Base-by-base conservation (phyloP, 2,888 invertebrate genomes). In the Hydrotaea diabolus region DNA sequence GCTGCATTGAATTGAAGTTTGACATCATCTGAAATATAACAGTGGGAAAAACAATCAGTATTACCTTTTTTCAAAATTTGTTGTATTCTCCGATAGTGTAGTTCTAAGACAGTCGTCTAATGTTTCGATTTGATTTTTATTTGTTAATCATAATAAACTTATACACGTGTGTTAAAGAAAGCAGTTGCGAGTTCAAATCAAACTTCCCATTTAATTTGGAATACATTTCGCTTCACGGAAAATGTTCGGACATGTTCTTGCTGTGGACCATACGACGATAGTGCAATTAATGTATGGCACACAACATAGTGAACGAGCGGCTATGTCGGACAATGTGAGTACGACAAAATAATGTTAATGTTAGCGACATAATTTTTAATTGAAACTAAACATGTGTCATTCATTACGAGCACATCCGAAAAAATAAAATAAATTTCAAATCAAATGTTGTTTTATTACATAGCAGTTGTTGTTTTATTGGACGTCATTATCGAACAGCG, bases 401-500 rank as follows among this genome's bases (percentile, higher is more conserved):
- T 62, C 62, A 62, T 62, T 62, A 62, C 17, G 15, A 31, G 1
- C 1, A 23, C 62, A 31, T 31, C 31, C 31, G n/a, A 62, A 31
- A n/a, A 31, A 62, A 62, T 62, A 36, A 62, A 62, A 62, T 62
- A 62, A 62, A 62, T 62, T 62, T 62, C 31, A 31, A 62, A 31
- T 31, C 26, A 62, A 62, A 31, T 31, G 31, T 62, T 62, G 9
- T 23, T 62, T 62, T 62, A 62, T 62, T 62, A 26, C 13, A 31
- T 59, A n/a, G 53, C 26, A 8, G 55, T 49, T 71, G 71, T 74
- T 85, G 82, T 80, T 73, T 80, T 83, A 74, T 78, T 83, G 49
- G 82, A 80, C 80, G 82, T 82, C 78, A 84, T 84, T 84, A 84
- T 84, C 81, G 72, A 57, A 26, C 39, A 36, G 19, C 11, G 15